Evolutionary conservation across 1,140 invertebrate genomes (phyloP), one percentile per base, ranked within the genome.

Genomic region (Drosophila nasuta): DNA sequence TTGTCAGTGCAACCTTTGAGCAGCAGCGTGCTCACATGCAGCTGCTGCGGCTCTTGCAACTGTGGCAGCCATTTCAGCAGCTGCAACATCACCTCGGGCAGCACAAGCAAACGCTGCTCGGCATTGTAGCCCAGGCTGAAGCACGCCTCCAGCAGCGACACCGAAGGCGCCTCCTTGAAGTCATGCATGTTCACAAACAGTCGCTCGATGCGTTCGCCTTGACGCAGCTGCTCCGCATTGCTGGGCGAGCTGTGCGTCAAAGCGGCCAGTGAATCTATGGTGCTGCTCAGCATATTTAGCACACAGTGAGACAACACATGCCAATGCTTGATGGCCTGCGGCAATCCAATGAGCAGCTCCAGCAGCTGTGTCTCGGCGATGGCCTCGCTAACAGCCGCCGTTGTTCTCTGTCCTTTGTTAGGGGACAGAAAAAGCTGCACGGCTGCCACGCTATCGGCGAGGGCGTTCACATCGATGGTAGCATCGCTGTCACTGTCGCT

Each of bases 111-210:
- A n/a, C 80, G 77, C 10, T 75, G 69, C 17, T 88, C 82, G 3
- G 83, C 92, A 75, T 93, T 92, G 63, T 91, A 93, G 1, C 92
- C 93, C 89, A 94, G 79, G 41, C 79, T 67, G 33, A 93, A 81
- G 35, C 93, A 87, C 30, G 91, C 83, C 58, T 93, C 79, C 11
- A 94, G 63, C 5, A 94, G 54, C 7, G 75, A 58, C 13, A 79
- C 73, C 0, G 91, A 78, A 3, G 93, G 93, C 6, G 77, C 45
- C 8, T 82, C 91, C 41, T 3, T 13, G 15, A 93, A 75, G 30
- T 80, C 71, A 49, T 79, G 75, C n/a, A 93, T 58, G 25, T 87
- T 85, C 17, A 69, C 56, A 67, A 93, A 93, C 1, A 93, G 59
- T 38, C 87, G 89, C 11, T 91, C 82, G 54, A 92, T 80, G 41